Evolutionary conservation across 2,113 vertebrate species (phyloP).

Genomic region (Galeopterus variegatus): DNA sequence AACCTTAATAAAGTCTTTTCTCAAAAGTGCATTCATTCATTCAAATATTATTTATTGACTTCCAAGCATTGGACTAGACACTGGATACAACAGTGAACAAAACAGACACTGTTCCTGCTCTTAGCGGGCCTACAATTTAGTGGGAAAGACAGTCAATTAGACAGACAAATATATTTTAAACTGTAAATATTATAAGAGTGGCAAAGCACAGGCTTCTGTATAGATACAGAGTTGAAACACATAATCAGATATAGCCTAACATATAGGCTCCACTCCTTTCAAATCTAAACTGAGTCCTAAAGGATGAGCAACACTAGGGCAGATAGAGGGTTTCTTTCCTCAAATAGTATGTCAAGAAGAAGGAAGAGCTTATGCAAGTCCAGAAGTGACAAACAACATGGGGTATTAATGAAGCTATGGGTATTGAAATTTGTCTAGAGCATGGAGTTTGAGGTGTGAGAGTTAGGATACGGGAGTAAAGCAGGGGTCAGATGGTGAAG

Average conservation of each 20-base stretch:
- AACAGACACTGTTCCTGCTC: not conserved
- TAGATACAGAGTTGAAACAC: not conserved
- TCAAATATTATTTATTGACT: constrained; percentile 47
- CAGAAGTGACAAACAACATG: not conserved
- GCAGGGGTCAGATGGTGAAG: not conserved
- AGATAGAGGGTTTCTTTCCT: not conserved
- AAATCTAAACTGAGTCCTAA: not conserved
- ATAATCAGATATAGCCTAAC: not conserved
- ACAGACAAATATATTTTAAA: not conserved
- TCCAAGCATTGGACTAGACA: not conserved
- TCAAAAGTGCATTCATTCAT: constrained; percentile 64
- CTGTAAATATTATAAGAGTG: not conserved
- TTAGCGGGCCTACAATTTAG: not conserved
- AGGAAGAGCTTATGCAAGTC: not conserved
- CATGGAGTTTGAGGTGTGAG: not conserved
- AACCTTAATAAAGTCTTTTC: constrained; percentile 70
- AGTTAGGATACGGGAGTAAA: not conserved
- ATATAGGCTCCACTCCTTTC: not conserved
- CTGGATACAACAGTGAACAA: not conserved
- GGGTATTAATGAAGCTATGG: not conserved
- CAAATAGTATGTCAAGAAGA: constrained; percentile 32
- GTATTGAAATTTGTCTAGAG: not conserved
- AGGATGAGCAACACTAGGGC: not conserved
- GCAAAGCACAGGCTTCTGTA: not conserved
- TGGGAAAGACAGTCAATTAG: constrained; percentile 53